Conservation (phyloP, 1,140 invertebrate genomes). For the Triops longicaudatus region DNA sequence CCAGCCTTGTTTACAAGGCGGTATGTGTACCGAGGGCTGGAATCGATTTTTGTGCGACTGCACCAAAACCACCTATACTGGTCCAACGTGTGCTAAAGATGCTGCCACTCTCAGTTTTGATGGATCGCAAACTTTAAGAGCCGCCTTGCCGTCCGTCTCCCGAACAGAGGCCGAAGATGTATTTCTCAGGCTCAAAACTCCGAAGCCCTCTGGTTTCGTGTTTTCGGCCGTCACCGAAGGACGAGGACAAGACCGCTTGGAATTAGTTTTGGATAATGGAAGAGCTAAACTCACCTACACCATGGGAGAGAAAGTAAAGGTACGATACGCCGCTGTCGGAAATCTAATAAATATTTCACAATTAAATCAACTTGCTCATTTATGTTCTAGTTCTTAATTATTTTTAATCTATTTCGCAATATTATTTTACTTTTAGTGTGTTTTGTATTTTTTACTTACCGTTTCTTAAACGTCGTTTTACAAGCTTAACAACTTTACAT, state of each 20-base stretch:
- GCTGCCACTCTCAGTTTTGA: conserved; percentile 79
- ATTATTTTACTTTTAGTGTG: no score
- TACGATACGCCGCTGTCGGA: conserved; percentile 35
- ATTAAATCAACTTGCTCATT: no score
- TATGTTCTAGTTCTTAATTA: no score
- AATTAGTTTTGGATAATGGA: conserved; percentile 71
- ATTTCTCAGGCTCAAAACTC: conserved; percentile 76
- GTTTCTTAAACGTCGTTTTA: no score
- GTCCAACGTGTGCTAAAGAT: conserved; percentile 85
- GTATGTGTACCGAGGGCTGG: conserved; percentile 86
- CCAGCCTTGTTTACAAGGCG: conserved; percentile 82
- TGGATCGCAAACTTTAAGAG: conserved; percentile 74
- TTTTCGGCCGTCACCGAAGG: conserved; percentile 61
- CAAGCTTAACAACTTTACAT: no score
- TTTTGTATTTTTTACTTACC: no score
- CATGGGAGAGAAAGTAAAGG: conserved; percentile 77
- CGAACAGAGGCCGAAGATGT: conserved; percentile 87
- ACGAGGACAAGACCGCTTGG: conserved; percentile 65
- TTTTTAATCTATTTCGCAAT: no score
- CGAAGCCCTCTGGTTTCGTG: conserved; percentile 59
- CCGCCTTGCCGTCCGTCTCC: conserved; percentile 67
- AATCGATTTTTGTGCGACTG: conserved; percentile 95
- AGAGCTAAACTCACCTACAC: conserved; percentile 68
- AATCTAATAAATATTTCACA: no score
- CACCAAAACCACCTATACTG: conserved; percentile 75